Evolutionary conservation across 2,797 vertebrate species (phyloP), one percentile per base, ranked within the genome.

Genomic region (Malacoctenus gilli): DNA sequence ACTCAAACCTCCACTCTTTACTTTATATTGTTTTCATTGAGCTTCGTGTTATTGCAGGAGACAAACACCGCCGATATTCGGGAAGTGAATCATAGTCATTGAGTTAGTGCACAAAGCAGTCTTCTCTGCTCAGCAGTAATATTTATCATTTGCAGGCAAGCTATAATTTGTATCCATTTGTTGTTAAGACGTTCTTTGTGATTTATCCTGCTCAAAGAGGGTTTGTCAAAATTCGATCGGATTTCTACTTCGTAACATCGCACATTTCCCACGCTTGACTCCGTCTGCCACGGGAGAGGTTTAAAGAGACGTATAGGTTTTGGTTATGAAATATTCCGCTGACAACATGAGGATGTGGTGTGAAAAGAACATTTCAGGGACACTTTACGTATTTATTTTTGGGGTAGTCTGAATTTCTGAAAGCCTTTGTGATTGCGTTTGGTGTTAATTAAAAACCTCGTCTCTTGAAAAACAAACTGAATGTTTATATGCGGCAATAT

Each of bases 111-210:
- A 47, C 7, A 59, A 52, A 11, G 8, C 34, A 4, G 1, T 60
- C 25, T 34, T 58, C 56, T 53, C 5, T 31, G 43, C 20, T 53
- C 5, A 35, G 43, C 20, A 35, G 10, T 42, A 4, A 8, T 31
- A 15, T 40, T 61, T 39, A 62, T 5, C 3, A 22, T 36, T 52
- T 10, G 9, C 32, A 18, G 51, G 14, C 3, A 0, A 13, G 8
- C 13, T 23, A 34, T 52, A 8, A 63, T 72, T 54, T 22, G 13
- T 46, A 64, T 59, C 31, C n/a, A 59, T 55, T 53, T 53, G 41
- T 35, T 61, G 47, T 50, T 28, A 16, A 25, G 25, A 50, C 16
- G 20, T 35, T 28, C 25, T 28, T 6, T 34, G 7, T 23, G 44
- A 47, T 52, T 41, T 23, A 31, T 18, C 3, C 10, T 41, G 67